A percentile compares a stretch with the other conserved stretches of the same genome.
Evolutionary conservation across 1,140 invertebrate genomes (phyloP).

Genomic region (Leptinotarsa lineolata): DNA sequence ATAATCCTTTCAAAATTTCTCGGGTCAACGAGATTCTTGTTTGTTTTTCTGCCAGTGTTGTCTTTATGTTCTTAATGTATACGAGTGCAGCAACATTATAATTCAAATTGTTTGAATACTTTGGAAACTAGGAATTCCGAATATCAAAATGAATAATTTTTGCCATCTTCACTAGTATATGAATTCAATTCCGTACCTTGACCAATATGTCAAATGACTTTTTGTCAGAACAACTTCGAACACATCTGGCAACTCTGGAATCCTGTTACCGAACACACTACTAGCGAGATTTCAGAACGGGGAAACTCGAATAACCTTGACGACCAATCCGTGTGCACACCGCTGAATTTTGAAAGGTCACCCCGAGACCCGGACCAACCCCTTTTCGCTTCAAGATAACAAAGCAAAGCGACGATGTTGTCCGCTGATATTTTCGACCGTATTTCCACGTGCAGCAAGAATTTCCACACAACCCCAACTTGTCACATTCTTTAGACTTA

Average conservation of each 20-base stretch:
- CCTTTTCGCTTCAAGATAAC: neutral
- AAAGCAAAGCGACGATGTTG: neutral
- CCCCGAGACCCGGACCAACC: conserved; percentile 16
- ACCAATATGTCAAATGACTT: too few species aligned
- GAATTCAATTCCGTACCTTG: too few species aligned
- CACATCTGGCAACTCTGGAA: conserved; percentile 10
- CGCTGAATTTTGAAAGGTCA: conserved; percentile 21
- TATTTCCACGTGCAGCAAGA: neutral
- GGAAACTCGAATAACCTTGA: conserved; percentile 13
- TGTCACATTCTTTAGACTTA: neutral
- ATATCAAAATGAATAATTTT: too few species aligned
- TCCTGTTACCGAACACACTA: conserved; percentile 5
- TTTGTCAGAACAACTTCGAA: too few species aligned
- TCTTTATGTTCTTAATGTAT: too few species aligned
- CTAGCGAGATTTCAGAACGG: conserved; percentile 8
- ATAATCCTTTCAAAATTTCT: too few species aligned
- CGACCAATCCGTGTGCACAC: conserved; percentile 12
- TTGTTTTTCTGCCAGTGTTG: too few species aligned
- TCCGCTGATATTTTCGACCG: conserved; percentile 13
- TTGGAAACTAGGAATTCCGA: too few species aligned
- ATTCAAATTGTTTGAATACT: too few species aligned
- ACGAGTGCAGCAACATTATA: too few species aligned
- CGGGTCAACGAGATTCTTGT: too few species aligned
- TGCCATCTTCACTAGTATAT: too few species aligned
- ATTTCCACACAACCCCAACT: conserved; percentile 1